Evolutionary conservation across 2,888 invertebrate genomes (phyloP), one percentile per base, ranked within the genome.

Genomic region (Caenorhabditis auriculariae): DNA sequence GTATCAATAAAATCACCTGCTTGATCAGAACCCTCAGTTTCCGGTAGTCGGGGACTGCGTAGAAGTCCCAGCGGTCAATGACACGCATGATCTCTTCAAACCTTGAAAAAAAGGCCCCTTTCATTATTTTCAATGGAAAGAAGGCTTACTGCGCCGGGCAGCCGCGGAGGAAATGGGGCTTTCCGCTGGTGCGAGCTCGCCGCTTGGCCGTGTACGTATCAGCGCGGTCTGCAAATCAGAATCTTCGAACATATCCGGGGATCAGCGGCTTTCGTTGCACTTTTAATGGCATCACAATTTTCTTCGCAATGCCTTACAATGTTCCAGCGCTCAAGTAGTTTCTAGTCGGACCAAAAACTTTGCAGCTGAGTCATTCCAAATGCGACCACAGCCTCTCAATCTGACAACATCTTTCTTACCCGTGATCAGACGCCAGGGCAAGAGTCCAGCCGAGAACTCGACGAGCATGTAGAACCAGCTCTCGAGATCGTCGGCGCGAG

Each of bases 401-500:
- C n/a, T n/a, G n/a, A n/a, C n/a, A n/a, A n/a, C n/a, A n/a, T n/a
- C n/a, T n/a, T n/a, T n/a, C n/a, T n/a, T n/a, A n/a, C n/a, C 74
- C 21, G 68, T 63, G 53, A 72, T 54, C 37, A 66, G 56, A 44
- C 72, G 58, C 74, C 74, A 74, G 24, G 74, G 74, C 23, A 74
- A 53, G 23, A 56, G 55, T n/a, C 72, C 72, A 28, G 60, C 64
- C 26, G 63, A 58, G 53, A 74, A 59, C 51, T 74, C 74, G 50
- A 72, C 66, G 24, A 72, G 63, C 61, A 73, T 69, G 52, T 74
- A 74, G 37, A 72, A 65, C 74, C 74, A 74, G 35, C 64, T 63
- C 42, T 74, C 74, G 7, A 67, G 26, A 41, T 74, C 74, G 44
- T 74, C 74, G 21, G 62, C 54, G n/a, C 72, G 55, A 2, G 66